Evolutionary conservation across 2,888 invertebrate species (phyloP), one percentile per base, ranked within the genome.

Genomic region (Perdita meconis): DNA sequence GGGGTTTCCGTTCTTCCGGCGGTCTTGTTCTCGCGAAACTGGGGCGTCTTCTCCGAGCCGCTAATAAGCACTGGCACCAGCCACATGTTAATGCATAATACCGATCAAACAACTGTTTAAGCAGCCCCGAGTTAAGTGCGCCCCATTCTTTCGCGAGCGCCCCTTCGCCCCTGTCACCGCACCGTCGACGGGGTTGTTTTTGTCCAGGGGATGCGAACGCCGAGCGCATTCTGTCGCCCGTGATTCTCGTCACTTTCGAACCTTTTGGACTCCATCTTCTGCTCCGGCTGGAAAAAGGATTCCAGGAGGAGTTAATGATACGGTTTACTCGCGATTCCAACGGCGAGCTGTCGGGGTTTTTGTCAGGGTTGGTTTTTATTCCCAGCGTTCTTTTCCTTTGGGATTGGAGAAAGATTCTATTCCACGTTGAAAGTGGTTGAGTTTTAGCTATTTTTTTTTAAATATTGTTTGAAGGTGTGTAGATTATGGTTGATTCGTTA

Each of bases 41-140:
- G n/a, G n/a, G n/a, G n/a, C n/a, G n/a, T n/a, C n/a, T n/a, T n/a
- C n/a, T n/a, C n/a, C n/a, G n/a, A 53, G 69, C 83, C 82, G 60
- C 86, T 91, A 92, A 92, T 91, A 89, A 89, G 86, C 81, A 82
- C 71, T 92, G 91, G 92, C 92, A 92, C 84, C 89, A 86, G 90
- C 91, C 91, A 91, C 92, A 92, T 92, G 92, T 88, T 92, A 91
- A 91, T 91, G 87, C 87, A 89, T 90, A 91, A 92, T 91, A 87
- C 88, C 89, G 90, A 91, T 90, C 92, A 90, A 91, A 91, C 91
- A 90, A 90, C 90, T 91, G 91, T 91, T 91, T 91, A 91, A 90
- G 88, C 90, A 90, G 87, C 79, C 84, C 88, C 89, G 90, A 92
- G 92, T 92, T 92, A 92, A 92, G 92, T 92, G 90, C 85, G 86